phyloP scores from a whole-genome alignment of 2,888 invertebrate species.

The Linnaemya tessellans region DNA sequence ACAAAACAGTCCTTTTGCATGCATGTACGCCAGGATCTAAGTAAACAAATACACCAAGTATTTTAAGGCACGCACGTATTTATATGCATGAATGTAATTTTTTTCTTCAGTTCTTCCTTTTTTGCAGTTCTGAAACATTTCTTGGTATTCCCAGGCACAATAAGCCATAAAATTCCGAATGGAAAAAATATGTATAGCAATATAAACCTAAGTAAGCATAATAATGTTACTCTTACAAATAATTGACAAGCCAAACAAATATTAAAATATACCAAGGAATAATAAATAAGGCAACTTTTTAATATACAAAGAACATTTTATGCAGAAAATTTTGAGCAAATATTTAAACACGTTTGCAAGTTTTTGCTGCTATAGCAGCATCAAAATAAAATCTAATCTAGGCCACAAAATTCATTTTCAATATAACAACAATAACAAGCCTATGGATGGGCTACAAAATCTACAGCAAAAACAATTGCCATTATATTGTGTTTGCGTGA shows the following conservation, averaged over 20 bases:
- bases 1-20: too few relatives aligned
- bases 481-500: neutral
- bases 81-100: conserved; percentile 57
- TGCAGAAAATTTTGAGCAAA: conserved; percentile 16
- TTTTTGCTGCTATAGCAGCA: neutral
- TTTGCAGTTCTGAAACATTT: conserved; percentile 26
- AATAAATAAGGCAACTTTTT: conserved; percentile 24
- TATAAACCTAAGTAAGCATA: conserved; percentile 59
- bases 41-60: conserved; percentile 59
- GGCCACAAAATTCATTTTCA: conserved; percentile 50
- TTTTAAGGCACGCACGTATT: conserved; percentile 64
- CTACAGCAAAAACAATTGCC: conserved; percentile 22
- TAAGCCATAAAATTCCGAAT: conserved; percentile 55
- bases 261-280: conserved; percentile 11
- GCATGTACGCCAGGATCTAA: conserved; percentile 35
- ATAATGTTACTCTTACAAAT: conserved; percentile 59
- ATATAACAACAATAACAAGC: conserved; percentile 9
- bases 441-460: conserved; percentile 41
- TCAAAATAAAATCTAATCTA: conserved; percentile 25
- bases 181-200: conserved; percentile 40
- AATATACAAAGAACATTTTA: conserved; percentile 9
- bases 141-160: conserved; percentile 35
- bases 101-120: conserved; percentile 14
- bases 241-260: conserved; percentile 66
- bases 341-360: conserved; percentile 8